Base-by-base conservation (phyloP, 1,140 invertebrate species). In the Lerema accius region DNA sequence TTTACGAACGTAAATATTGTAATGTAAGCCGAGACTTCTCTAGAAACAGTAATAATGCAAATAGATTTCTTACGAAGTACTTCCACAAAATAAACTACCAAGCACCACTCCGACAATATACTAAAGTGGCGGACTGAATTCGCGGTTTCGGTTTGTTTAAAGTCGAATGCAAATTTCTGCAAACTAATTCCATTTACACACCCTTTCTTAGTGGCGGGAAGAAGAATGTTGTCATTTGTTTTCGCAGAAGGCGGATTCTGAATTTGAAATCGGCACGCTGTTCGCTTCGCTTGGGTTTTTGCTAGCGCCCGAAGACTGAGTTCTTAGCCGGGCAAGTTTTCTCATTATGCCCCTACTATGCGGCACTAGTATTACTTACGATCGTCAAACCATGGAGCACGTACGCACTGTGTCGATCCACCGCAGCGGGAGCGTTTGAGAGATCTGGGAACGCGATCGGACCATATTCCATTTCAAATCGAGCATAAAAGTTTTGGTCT, bases 341-440 rank as follows among this genome's bases (percentile, higher is more conserved):
- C 82, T 87, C 82, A 87, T 87, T 86, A 86, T 73, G 67, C 70
- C 64, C 75, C 67, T 79, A 80, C 66, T 74, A 72, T 69, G 65
- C 61, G 63, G 75, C 73, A 63, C 71, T 81, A 78, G 68, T 80
- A 75, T 71, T 73, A 75, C 73, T 71, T 67, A 69, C 48, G 67
- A 67, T 46, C 71, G 59, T 76, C 74, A 71, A 82, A 74, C 59
- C 65, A 45, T 43, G 58, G 50, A 63, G 65, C 78, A 77, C 70
- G 65, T 75, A 74, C 73, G 63, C 71, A 75, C 69, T 62, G 43
- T 51, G 43, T 62, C 40, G 45, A 58, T 45, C 53, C 26, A 19
- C 15, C 4, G 26, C 42, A 23, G 39, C 15, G 37, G 1, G 11
- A 55, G 19, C 39, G 32, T 39, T 5, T 9, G 0, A 15, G 26